These are phyloP conservation scores for Adela reaumurella DNA, from an alignment of 2,888 invertebrate genomes.

Conservation along the genomic window DNA sequence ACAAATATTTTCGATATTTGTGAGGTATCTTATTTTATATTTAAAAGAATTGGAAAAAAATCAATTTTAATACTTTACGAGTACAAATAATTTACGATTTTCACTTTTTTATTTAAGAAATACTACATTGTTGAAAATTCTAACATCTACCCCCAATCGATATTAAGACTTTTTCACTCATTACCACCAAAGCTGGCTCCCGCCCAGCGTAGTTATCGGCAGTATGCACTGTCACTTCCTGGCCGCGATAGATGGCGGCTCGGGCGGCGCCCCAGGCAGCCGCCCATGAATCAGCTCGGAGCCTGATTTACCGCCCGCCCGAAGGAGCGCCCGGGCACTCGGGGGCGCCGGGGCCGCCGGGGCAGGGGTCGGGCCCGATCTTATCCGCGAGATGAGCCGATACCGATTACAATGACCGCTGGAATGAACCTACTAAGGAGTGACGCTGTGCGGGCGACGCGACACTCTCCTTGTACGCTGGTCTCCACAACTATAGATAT, in stretches of 20 bases:
- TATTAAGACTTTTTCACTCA: neutral
- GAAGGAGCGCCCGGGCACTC: slow-evolving; percentile 3
- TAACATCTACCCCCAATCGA: no score
- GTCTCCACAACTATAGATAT: no score
- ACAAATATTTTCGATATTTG: no score
- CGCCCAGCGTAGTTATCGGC: neutral
- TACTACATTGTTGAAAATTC: no score
- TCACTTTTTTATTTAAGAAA: no score
- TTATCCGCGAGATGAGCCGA: slow-evolving; percentile 2
- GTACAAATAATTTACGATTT: no score
- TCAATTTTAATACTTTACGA: no score
- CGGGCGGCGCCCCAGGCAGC: slow-evolving; percentile 8
- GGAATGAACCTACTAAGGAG: neutral
- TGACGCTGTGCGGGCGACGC: no score
- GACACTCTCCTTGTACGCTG: no score
- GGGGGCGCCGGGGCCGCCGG: neutral
- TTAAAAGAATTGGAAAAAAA: no score
- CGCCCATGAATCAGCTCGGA: slow-evolving; percentile 13
- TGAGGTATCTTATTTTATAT: no score
- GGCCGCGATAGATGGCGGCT: slow-evolving; percentile 8
- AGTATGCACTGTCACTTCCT: slow-evolving; percentile 6
- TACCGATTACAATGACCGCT: neutral
- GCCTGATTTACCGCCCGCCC: slow-evolving; percentile 12
- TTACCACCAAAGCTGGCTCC: neutral
- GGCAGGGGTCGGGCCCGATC: slow-evolving; percentile 2